Evolutionary conservation across 2,797 vertebrate genomes (phyloP), one percentile per base, ranked within the genome.

Genomic region (Phoxinus dragarum): DNA sequence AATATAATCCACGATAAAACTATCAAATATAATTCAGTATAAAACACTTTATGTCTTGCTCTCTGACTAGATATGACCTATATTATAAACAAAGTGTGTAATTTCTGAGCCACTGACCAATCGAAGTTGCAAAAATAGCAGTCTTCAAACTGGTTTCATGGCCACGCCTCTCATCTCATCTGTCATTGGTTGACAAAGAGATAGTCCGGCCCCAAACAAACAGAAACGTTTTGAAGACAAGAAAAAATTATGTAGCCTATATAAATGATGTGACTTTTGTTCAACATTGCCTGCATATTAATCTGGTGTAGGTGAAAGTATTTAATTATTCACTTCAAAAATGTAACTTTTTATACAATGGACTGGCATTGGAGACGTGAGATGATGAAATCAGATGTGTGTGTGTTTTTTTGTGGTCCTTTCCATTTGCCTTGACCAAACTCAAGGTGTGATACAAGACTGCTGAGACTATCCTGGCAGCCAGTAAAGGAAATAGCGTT

Each of bases 371-470:
- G 14, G 47, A 49, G 14, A 49, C 47, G 34, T 44, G 54, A 68
- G 77, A 74, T 84, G 81, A 52, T 36, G 78, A 85, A 85, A 83
- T 52, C 11, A 77, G 21, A 38, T 21, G 47, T 47, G 11, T 71
- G 38, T 47, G 27, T 89, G 82, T 89, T 93, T 93, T 96, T 95
- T 89, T 94, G 93, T 96, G 96, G 94, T 94, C 95, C 95, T 97
- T 96, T 96, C 95, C 95, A 94, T 93, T 94, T 94, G 90, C 93
- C 95, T 93, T 95, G 95, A 95, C 93, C 93, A 91, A 92, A 90
- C 93, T 94, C 40, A 92, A 95, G 92, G 92, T 96, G 91, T 89
- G 89, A 93, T 93, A 92, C 92, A 90, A 88, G 91, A 90, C 87
- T 86, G 72, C 86, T 89, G 89, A 90, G 92, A 93, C 87, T 88